These are phyloP conservation scores for Nycticryphes semicollaris DNA, from an alignment of 2,113 vertebrate genomes.

Conservation along the genomic window DNA sequence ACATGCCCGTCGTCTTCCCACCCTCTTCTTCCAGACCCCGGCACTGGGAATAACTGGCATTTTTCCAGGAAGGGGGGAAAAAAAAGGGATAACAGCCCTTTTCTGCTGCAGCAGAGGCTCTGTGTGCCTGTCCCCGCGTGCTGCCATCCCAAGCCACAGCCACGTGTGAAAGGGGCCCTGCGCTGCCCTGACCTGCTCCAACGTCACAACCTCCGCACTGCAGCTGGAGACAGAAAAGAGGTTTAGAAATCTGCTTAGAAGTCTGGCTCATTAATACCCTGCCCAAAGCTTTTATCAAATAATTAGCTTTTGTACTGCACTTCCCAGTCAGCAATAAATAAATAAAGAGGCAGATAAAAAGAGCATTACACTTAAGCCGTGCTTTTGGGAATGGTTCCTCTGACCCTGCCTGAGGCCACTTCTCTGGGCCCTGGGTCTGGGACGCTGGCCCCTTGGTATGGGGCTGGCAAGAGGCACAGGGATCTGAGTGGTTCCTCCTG, in stretches of 20 bases:
- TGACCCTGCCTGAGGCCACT: not conserved
- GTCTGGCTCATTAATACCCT: slow-evolving; percentile 25
- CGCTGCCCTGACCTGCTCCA: not conserved
- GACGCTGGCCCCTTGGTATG: rapidly evolving
- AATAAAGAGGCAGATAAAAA: slow-evolving; percentile 5
- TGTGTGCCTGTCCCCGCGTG: rapidly evolving
- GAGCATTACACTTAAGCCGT: not conserved
- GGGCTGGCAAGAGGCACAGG: not conserved
- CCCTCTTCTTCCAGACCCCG: not conserved
- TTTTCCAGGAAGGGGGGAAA: not conserved
- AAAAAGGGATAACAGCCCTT: not conserved
- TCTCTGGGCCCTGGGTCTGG: not conserved
- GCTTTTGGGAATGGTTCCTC: not conserved
- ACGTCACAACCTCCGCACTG: not conserved
- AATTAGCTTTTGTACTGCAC: not conserved
- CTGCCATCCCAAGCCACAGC: not conserved
- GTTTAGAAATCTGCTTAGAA: not conserved
- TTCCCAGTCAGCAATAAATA: slow-evolving; percentile 49
- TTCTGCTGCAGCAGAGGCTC: not conserved
- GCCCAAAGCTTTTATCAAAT: slow-evolving; percentile 36
- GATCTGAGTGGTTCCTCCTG: not conserved
- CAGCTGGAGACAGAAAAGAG: not conserved
- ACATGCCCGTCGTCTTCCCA: not conserved
- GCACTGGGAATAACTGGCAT: rapidly evolving
- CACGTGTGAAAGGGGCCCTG: rapidly evolving